Percentiles rank a stretch among this genome's conserved stretches.
These are phyloP conservation scores for Parotocinclus haroldoi DNA, from an alignment of 2,797 vertebrate species.

Conservation along the genomic window DNA sequence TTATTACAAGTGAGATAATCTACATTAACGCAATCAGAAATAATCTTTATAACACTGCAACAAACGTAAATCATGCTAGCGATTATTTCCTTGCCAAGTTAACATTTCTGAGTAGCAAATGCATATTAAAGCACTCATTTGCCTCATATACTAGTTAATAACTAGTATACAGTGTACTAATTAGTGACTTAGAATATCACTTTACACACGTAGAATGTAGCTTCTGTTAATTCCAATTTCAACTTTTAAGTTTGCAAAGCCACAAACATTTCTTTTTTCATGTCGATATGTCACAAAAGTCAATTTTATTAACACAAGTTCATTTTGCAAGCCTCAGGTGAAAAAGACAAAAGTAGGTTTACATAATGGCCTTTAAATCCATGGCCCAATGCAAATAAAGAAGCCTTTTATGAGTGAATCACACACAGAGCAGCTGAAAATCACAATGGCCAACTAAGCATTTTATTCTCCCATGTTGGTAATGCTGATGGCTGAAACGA, in stretches of 20 bases:
- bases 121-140: too few relatives aligned
- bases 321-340: conserved; percentile 33
- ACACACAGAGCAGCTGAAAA: conserved; percentile 39
- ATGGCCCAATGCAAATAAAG: conserved; percentile 43
- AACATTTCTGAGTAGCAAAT: too few relatives aligned
- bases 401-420: conserved; percentile 47
- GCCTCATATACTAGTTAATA: too few relatives aligned
- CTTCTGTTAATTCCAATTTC: background rate
- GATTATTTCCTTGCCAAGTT: too few relatives aligned
- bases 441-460: conserved; percentile 21
- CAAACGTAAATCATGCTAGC: too few relatives aligned
- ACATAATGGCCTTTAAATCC: conserved; percentile 49
- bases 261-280: conserved; percentile 22
- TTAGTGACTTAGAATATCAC: too few relatives aligned
- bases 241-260: conserved; percentile 29
- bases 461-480: conserved; percentile 12
- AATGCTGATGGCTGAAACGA: conserved; percentile 9
- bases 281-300: conserved; percentile 28
- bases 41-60: too few relatives aligned
- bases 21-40: too few relatives aligned
- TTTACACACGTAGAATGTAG: too few relatives aligned
- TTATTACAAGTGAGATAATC: too few relatives aligned
- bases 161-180: too few relatives aligned
- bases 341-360: conserved; percentile 29
- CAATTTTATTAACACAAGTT: conserved; percentile 27